phyloP scores from a whole-genome alignment of 1,140 invertebrate species.

The Monomorium pharaonis region DNA sequence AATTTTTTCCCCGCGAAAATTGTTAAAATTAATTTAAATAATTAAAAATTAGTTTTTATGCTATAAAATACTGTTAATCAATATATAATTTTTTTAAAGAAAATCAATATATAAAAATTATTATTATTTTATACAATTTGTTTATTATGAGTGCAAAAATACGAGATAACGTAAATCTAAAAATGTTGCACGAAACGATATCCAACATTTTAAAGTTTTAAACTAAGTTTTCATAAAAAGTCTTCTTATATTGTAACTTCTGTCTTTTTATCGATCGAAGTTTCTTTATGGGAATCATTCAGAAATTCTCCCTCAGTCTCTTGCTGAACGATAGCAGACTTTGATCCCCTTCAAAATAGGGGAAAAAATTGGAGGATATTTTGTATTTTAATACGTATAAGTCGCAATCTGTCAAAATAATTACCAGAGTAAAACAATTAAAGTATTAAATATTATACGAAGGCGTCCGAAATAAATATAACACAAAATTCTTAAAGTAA shows the following conservation, averaged over 20 bases:
- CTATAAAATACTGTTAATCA: no score
- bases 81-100: no score
- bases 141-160: background rate
- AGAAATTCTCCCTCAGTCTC: constrained; percentile 1
- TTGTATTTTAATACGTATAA: background rate
- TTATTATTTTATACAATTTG: background rate
- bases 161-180: constrained; percentile 2
- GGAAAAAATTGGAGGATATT: background rate
- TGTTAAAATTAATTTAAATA: no score
- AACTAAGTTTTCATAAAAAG: constrained; percentile 19
- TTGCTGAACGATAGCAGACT: background rate
- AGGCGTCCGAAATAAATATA: no score
- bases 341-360: background rate
- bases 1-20: background rate
- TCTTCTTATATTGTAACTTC: background rate
- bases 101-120: no score
- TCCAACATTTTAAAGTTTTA: constrained; percentile 26
- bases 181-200: background rate
- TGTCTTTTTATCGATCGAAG: background rate
- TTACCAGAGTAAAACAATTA: background rate
- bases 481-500: no score
- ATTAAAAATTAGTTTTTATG: no score
- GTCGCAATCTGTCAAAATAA: background rate
- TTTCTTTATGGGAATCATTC: constrained; percentile 12
- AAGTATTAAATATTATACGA: background rate